Evolutionary conservation across 2,113 vertebrate species (phyloP).

Genomic region (Illadopsis cleaveri): DNA sequence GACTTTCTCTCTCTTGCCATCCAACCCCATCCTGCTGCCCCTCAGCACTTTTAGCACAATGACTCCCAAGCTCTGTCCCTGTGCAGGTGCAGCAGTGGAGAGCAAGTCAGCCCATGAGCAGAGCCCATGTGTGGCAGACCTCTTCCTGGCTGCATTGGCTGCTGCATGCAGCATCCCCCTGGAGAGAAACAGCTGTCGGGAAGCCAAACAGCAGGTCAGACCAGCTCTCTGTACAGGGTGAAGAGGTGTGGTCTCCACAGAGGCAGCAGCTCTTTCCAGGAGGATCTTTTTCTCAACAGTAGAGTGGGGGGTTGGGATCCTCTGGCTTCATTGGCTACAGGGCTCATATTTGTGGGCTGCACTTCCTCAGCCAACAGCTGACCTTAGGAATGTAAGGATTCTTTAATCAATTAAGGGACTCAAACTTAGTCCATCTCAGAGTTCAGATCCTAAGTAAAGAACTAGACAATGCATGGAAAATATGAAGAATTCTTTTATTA

Average conservation of each 20-base stretch:
- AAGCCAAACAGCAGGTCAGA: conserved; percentile 76
- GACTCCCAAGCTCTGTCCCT: not conserved
- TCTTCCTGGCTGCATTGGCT: conserved; percentile 60
- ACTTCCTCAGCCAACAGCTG: not conserved
- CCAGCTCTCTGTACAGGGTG: not conserved
- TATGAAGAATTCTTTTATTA: not conserved
- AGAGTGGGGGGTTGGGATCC: not conserved
- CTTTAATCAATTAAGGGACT: not conserved
- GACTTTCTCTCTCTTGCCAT: not conserved
- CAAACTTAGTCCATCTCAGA: too few species aligned
- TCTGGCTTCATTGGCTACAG: not conserved
- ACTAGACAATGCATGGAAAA: not conserved
- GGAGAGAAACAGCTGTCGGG: conserved; percentile 51
- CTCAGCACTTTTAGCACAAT: not conserved
- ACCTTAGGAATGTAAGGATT: not conserved
- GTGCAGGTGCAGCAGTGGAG: conserved; percentile 35
- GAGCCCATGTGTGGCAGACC: not conserved
- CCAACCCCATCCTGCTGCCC: not conserved
- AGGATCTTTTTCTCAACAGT: not conserved
- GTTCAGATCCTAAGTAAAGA: not conserved
- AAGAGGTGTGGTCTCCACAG: not conserved
- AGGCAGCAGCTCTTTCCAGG: not conserved
- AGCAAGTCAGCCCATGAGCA: conserved; percentile 14
- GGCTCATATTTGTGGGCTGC: not conserved
- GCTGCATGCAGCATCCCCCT: conserved; percentile 66